Evolutionary conservation across 2,113 vertebrate genomes (phyloP), one percentile per base, ranked within the genome.

Genomic region (Campylomormyrus tamandua): DNA sequence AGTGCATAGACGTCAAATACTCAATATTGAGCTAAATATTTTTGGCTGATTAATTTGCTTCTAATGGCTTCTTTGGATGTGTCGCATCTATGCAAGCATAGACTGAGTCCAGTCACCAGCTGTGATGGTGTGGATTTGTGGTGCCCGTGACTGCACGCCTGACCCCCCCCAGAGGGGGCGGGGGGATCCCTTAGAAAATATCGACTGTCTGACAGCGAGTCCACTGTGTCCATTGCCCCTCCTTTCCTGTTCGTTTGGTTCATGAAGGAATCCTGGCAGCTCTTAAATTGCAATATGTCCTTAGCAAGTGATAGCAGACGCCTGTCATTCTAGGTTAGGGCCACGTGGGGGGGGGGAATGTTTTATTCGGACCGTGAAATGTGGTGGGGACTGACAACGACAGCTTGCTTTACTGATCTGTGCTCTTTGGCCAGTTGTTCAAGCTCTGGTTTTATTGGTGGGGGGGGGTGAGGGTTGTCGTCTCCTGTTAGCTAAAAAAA

Each of bases 31-130:
- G 95, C 96, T 92, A 95, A 95, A 96, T 94, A 93, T 93, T 88
- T 21, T 89, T 83, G 91, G 92, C 95, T 96, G 96, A 96, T 95
- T 96, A 95, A 95, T 94, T 94, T 92, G 93, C 93, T 87, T 87
- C 39, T 91, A 92, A 94, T 91, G 92, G 92, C 93, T 93, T 96
- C 95, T 95, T 95, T 95, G 96, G 95, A 96, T 96, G 95, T 94
- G 95, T 92, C 91, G 92, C 94, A 92, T 95, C 94, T 95, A 95
- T 95, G 93, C 94, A 92, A 94, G 92, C 91, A 92, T 91, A 90
- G 92, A 94, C 95, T 92, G 93, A 95, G 95, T 91, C 93, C 95
- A 95, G 95, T 95, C 95, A 95, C 94, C 89, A 93, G 92, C 93
- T 92, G 93, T 95, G 94, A 94, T 94, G 93, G 93, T 92, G 74